A percentile compares a stretch with the other conserved stretches of the same genome.
Evolutionary conservation across 2,888 invertebrate species (phyloP).

Genomic region (Nemoura dubitans): DNA sequence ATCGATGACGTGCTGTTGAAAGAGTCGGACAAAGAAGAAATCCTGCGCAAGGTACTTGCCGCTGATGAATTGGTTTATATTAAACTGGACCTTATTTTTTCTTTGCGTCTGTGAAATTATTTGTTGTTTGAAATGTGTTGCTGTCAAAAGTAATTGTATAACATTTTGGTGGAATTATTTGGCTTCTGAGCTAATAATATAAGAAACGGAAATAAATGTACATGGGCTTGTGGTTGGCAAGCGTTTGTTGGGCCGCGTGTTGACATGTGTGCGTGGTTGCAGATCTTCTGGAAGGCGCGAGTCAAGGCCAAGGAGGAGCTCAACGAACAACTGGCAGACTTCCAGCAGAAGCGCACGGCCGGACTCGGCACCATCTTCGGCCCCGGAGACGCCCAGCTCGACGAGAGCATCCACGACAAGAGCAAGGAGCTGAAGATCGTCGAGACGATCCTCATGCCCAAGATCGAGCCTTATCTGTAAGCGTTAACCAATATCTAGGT

Average conservation of each 20-base stretch:
- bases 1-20: constrained; percentile 86
- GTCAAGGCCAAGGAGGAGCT: constrained; percentile 84
- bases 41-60: constrained; percentile 70
- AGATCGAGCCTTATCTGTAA: constrained; percentile 75
- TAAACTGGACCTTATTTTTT: too few species aligned
- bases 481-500: too few species aligned
- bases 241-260: not conserved
- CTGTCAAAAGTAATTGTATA: too few species aligned
- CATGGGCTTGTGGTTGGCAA: too few species aligned
- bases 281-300: constrained; percentile 86
- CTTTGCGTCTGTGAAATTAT: too few species aligned
- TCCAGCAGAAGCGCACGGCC: constrained; percentile 87
- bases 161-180: too few species aligned
- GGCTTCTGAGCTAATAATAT: too few species aligned
- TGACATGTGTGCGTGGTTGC: constrained; percentile 46
- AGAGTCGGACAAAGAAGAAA: constrained; percentile 87
- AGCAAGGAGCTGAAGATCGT: constrained; percentile 78
- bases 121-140: too few species aligned
- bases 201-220: too few species aligned
- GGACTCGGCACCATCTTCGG: constrained; percentile 92
- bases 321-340: constrained; percentile 81
- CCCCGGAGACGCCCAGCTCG: constrained; percentile 80
- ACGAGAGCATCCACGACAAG: constrained; percentile 83
- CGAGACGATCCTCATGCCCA: constrained; percentile 76
- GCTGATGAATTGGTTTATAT: too few species aligned